Base-by-base conservation (phyloP, 2,888 invertebrate genomes). In the Hecatera dysodea region DNA sequence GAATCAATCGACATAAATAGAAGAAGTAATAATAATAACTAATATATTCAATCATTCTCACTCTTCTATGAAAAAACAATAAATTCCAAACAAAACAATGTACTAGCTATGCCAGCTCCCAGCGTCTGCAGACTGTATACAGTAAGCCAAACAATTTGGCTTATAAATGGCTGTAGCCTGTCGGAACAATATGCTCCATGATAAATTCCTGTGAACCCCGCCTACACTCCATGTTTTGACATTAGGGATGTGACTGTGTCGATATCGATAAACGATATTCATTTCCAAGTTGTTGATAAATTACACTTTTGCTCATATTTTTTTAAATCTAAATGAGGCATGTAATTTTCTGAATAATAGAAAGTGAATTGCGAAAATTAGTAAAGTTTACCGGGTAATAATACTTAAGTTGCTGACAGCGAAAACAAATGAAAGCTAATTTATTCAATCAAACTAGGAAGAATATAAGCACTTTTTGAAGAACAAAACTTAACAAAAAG, bases 181-280 rank as follows among this genome's bases (percentile, higher is more conserved):
- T 93, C 94, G 91, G 75, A 82, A 86, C 93, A 94, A 92, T 94
- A 93, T 91, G 93, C 85, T 88, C 84, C 87, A 88, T 92, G 90
- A 94, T 94, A 94, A 93, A 95, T 95, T 91, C 86, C 83, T 73
- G 68, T 83, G 87, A 83, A 92, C 87, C 91, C 93, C 95, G 93
- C 88, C 85, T 84, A 84, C 76, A 67, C 70, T 75, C 78, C 87
- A 87, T 46, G 57, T 56, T 80, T 80, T 88, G 86, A 74, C 33
- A 44, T 5, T 87, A 91, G 90, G 48, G 90, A 66, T 85, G 90
- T 72, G 79, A 72, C 36, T 24, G 39, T 72, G 56, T 74, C 69
- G 69, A 79, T 77, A 67, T 73, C 74, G 79, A 53, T 5, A 36
- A 9, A 5, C 11, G 0, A 36, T 36, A 36, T 36, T 36, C 11